A percentile compares a stretch with the other conserved stretches of the same genome.
Evolutionary conservation across 2,113 vertebrate species (phyloP).

Genomic region (Lepus europaeus): DNA sequence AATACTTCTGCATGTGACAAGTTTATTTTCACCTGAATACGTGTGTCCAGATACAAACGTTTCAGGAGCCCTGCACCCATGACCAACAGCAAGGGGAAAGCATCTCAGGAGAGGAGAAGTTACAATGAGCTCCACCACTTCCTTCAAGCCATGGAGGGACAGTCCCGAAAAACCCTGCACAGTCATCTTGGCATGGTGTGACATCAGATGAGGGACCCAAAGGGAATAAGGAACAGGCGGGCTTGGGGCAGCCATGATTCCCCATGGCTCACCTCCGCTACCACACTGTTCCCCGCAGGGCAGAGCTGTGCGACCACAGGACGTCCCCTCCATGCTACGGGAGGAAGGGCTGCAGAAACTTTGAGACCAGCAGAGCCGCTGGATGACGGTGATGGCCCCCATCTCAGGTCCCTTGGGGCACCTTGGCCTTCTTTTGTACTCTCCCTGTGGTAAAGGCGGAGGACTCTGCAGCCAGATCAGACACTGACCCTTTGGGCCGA

Average conservation of each 20-base stretch:
- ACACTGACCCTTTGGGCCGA: background rate
- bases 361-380: background rate
- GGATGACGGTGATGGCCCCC: background rate
- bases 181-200: background rate
- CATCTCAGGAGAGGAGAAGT: background rate
- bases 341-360: background rate
- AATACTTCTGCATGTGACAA: background rate
- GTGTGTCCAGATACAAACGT: background rate
- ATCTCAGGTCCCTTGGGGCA: background rate
- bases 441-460: background rate
- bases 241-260: background rate
- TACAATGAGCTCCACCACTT: background rate
- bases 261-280: background rate
- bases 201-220: background rate
- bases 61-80: background rate
- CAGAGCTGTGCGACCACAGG: accelerated
- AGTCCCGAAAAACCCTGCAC: background rate
- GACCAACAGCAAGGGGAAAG: background rate
- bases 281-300: background rate
- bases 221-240: background rate
- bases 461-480: background rate
- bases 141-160: background rate
- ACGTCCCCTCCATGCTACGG: background rate
- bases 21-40: slow-evolving; percentile 9
- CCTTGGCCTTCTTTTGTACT: background rate